Conservation (phyloP, 2,797 vertebrate species). For the Onychomys leucogaster region DNA sequence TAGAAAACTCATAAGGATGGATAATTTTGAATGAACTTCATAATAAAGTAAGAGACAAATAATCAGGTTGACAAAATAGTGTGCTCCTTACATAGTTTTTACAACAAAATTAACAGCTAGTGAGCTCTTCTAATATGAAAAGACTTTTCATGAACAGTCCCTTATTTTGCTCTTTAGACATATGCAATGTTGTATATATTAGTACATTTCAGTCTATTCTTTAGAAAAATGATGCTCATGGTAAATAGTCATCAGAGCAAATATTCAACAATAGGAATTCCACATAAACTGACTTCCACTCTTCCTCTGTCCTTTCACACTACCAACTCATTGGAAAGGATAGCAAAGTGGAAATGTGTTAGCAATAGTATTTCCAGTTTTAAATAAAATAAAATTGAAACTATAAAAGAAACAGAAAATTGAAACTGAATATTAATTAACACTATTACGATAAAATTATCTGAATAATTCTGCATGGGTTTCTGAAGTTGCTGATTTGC, state of each 20-base stretch:
- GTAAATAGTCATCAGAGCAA: neutral
- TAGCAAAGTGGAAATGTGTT: neutral
- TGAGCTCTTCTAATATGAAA: neutral
- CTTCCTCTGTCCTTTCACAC: neutral
- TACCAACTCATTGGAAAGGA: neutral
- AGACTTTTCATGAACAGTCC: neutral
- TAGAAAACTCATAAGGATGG: neutral
- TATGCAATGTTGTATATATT: neutral
- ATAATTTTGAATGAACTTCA: neutral
- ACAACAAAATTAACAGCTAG: neutral
- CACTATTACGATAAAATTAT: neutral
- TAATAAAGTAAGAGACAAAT: neutral
- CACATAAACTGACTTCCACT: neutral
- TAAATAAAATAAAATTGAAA: neutral
- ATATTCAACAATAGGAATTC: neutral
- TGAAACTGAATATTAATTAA: neutral
- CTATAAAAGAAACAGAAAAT: neutral
- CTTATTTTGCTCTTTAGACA: neutral
- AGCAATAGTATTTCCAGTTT: neutral
- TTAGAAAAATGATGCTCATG: neutral
- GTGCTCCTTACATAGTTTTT: neutral
- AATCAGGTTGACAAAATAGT: neutral
- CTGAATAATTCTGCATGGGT: neutral
- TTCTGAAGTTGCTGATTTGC: neutral
- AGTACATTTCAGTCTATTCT: neutral